These are phyloP conservation scores for Andrena marginata DNA, from an alignment of 2,888 invertebrate species.

Conservation along the genomic window DNA sequence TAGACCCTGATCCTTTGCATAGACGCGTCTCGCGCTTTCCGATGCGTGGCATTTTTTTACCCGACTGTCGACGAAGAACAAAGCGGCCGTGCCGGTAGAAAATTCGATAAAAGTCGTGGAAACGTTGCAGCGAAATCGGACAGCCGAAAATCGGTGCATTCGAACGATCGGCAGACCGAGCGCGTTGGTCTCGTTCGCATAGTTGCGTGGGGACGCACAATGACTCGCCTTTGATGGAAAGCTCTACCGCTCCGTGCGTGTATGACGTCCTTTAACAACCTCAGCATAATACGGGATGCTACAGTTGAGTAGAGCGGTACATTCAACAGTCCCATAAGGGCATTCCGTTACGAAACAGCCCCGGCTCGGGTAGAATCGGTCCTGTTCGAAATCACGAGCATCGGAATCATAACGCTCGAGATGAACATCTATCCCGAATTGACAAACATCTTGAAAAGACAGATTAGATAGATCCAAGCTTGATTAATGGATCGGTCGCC, in stretches of 20 bases:
- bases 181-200: neutral
- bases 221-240: neutral
- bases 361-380: neutral
- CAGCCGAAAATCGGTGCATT: conserved; percentile 38
- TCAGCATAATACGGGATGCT: neutral
- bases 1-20: conserved; percentile 8
- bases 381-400: neutral
- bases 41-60: neutral
- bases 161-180: conserved; percentile 16
- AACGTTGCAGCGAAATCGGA: conserved; percentile 21
- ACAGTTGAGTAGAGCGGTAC: neutral
- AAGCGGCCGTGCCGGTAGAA: conserved; percentile 8
- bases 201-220: neutral
- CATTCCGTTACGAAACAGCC: neutral
- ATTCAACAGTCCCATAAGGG: neutral
- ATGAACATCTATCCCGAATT: neutral
- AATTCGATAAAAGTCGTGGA: conserved; percentile 38
- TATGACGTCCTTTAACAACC: neutral
- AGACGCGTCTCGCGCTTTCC: conserved; percentile 3
- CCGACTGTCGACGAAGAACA: conserved; percentile 1
- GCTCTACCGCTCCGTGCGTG: neutral
- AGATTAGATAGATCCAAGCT: neutral
- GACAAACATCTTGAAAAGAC: neutral
- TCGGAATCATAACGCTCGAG: neutral
- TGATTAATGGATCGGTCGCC: neutral